Percentiles rank a stretch among this genome's conserved stretches.
Conservation (phyloP, 2,797 vertebrate species). For the Scomberomorus guttatus region DNA sequence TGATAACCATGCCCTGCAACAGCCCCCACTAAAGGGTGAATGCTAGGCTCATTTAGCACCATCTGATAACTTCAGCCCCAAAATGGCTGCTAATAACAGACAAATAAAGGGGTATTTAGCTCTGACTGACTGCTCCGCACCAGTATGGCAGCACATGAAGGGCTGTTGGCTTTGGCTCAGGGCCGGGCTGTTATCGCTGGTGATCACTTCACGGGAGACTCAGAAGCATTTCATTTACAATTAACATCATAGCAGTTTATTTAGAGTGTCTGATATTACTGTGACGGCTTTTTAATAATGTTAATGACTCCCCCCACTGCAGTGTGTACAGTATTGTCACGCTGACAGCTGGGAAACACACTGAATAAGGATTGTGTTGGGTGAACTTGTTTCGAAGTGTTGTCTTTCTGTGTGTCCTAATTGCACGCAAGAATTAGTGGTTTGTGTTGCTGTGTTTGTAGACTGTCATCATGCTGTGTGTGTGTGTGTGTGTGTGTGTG, state of each 20-base stretch:
- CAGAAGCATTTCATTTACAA: conserved; percentile 30
- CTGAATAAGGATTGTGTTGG: background rate
- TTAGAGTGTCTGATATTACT: conserved; percentile 30
- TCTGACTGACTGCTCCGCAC: conserved; percentile 45
- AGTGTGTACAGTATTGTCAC: background rate
- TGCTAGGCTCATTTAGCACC: conserved; percentile 56
- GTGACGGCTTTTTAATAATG: conserved; percentile 11
- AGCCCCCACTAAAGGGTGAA: conserved; percentile 37
- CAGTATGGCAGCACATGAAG: conserved; percentile 14
- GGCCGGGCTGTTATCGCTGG: conserved; percentile 52
- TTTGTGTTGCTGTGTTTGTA: conserved; percentile 19
- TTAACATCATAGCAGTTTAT: conserved; percentile 48
- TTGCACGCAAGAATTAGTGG: conserved; percentile 21
- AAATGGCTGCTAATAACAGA: conserved; percentile 38
- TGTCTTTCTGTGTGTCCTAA: conserved; percentile 23
- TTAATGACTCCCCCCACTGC: background rate
- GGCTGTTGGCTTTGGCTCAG: conserved; percentile 48
- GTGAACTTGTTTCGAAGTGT: conserved; percentile 5
- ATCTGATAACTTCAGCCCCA: conserved; percentile 52
- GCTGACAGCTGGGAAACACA: background rate
- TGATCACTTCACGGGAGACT: conserved; percentile 23
- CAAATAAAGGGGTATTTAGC: conserved; percentile 43
- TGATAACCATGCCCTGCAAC: conserved; percentile 59
- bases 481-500: conserved; percentile 51
- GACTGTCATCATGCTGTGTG: conserved; percentile 8